Percentiles rank a stretch among this genome's conserved stretches.
Evolutionary conservation across 1,140 invertebrate species (phyloP).

Genomic region (Drosophila athabasca): DNA sequence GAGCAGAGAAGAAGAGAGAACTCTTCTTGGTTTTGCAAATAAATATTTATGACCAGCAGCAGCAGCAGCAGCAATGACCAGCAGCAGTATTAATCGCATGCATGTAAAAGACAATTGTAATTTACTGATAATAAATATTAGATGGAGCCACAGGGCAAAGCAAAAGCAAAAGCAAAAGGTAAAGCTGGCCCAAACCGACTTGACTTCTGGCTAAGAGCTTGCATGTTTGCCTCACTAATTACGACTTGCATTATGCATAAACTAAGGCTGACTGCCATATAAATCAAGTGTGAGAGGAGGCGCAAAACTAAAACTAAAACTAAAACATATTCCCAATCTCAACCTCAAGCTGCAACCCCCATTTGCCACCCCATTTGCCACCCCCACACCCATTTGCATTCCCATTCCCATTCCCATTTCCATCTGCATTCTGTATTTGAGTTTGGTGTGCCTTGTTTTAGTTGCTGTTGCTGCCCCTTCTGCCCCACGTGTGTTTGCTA

Average conservation of each 20-base stretch:
- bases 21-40: constrained; percentile 71
- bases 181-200: constrained; percentile 10
- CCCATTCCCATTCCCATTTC: constrained; percentile 16
- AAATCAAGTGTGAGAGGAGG: constrained; percentile 63
- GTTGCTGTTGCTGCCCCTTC: constrained; percentile 2
- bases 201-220: constrained; percentile 10
- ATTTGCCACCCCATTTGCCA: background rate
- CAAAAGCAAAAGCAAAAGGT: constrained; percentile 37
- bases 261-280: constrained; percentile 54
- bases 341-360: background rate
- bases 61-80: constrained; percentile 44
- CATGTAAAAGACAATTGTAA: constrained; percentile 79
- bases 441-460: constrained; percentile 24
- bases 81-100: constrained; percentile 60
- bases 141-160: constrained; percentile 39
- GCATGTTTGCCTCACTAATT: constrained; percentile 62
- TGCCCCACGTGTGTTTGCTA: constrained; percentile 64
- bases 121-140: constrained; percentile 82
- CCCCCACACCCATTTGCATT: background rate
- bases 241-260: constrained; percentile 75
- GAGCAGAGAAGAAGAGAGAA: constrained; percentile 20
- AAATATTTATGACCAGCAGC: constrained; percentile 72
- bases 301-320: constrained; percentile 21
- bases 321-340: constrained; percentile 50
- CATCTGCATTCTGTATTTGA: constrained; percentile 34